These are phyloP conservation scores for Enteromius radiatus DNA, from an alignment of 2,797 vertebrate genomes.

Conservation along the genomic window DNA sequence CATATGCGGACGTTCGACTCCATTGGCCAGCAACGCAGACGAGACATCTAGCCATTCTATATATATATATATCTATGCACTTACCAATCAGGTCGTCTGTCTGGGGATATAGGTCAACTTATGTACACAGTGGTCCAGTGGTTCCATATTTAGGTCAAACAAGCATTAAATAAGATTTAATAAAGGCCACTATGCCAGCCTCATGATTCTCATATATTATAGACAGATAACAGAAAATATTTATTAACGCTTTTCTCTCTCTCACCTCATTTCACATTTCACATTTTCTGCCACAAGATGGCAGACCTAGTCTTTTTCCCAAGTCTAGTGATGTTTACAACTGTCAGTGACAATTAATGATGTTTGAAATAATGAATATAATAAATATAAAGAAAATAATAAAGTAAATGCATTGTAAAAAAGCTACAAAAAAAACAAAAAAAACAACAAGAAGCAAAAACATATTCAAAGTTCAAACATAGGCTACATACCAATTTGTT, in stretches of 20 bases:
- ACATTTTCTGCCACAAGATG: slow-evolving; percentile 33
- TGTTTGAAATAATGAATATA: background rate
- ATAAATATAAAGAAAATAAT: background rate
- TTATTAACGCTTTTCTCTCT: background rate
- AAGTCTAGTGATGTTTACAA: background rate
- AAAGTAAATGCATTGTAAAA: too few relatives aligned
- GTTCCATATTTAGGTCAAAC: slow-evolving; percentile 5
- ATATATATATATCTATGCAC: too few relatives aligned
- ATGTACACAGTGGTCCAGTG: background rate
- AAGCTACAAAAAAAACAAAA: too few relatives aligned
- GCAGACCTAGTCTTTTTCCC: slow-evolving; percentile 2
- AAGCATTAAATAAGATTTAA: background rate
- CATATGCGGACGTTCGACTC: too few relatives aligned
- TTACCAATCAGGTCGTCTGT: background rate
- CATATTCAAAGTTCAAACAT: too few relatives aligned
- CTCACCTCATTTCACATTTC: background rate
- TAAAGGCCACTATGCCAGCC: background rate
- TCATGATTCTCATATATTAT: background rate
- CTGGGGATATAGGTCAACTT: background rate
- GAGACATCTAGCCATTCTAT: too few relatives aligned
- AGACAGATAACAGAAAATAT: background rate
- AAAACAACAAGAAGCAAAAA: too few relatives aligned
- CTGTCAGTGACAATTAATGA: background rate
- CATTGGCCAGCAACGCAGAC: too few relatives aligned
- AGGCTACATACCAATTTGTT: too few relatives aligned